Evolutionary conservation across 2,888 invertebrate species (phyloP).

Genomic region (Oxyteleia sp.): DNA sequence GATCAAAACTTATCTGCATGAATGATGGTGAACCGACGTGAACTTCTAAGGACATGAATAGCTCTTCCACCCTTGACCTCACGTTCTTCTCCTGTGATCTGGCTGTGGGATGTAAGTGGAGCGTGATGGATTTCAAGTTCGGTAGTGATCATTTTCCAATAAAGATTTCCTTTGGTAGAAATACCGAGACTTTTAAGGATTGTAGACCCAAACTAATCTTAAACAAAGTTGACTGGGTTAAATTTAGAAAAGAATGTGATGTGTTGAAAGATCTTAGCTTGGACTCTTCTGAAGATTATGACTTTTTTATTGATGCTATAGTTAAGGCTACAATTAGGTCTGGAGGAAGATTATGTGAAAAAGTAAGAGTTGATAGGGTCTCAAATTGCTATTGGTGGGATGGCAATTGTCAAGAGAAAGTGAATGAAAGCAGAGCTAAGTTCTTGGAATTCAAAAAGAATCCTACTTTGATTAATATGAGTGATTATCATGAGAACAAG

Average conservation of each 20-base stretch:
- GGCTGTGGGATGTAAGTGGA: not conserved
- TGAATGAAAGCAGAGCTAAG: constrained; percentile 1
- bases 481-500: too few relatives aligned
- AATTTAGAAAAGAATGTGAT: constrained; percentile 4
- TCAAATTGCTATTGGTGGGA: constrained; percentile 21
- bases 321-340: constrained; percentile 2
- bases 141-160: constrained; percentile 27
- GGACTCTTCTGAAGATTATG: constrained; percentile 1
- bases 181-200: not conserved
- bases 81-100: not conserved
- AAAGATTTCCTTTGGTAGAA: not conserved
- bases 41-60: not conserved
- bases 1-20: not conserved
- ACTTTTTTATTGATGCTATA: constrained; percentile 2
- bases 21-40: constrained; percentile 12
- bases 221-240: not conserved
- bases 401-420: constrained; percentile 2
- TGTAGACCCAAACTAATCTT: constrained; percentile 21
- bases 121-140: constrained; percentile 1
- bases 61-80: not conserved
- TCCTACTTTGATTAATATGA: constrained; percentile 21
- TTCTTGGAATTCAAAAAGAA: constrained; percentile 11
- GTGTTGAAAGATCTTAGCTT: not conserved
- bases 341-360: not conserved
- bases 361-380: not conserved